Evolutionary conservation across 2,113 vertebrate genomes (phyloP).

Genomic region (Petrocephalus microphthalmus): DNA sequence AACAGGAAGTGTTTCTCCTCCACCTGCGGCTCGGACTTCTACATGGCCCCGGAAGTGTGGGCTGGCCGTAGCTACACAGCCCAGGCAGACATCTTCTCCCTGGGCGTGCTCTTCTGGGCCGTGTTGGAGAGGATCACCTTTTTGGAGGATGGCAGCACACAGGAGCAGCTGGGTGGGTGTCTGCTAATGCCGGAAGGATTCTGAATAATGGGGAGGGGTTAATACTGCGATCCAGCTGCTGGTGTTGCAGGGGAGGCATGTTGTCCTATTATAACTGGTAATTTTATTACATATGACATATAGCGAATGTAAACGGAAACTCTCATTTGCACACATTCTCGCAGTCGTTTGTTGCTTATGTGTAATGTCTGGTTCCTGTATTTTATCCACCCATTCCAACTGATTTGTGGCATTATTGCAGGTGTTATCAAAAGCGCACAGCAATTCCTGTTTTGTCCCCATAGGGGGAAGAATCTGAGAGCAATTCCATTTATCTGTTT

Average conservation of each 20-base stretch:
- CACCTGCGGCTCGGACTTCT: conserved; percentile 93
- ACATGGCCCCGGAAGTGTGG: conserved; percentile 98
- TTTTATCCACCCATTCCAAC: not conserved
- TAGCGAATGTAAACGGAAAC: not conserved
- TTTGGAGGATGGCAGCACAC: conserved; percentile 79
- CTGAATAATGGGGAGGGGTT: not conserved
- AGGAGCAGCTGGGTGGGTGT: conserved; percentile 79
- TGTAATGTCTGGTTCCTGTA: not conserved
- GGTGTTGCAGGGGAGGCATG: not conserved
- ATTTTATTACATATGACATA: not conserved
- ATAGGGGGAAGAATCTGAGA: not conserved
- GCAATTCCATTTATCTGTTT: not conserved
- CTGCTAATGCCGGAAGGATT: not conserved
- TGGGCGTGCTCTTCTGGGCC: conserved; percentile 96
- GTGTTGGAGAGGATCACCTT: conserved; percentile 94
- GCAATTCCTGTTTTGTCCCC: not conserved
- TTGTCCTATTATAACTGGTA: not conserved
- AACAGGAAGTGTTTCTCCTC: conserved; percentile 86
- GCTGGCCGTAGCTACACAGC: conserved; percentile 87
- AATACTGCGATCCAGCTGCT: not conserved
- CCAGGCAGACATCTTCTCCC: conserved; percentile 94
- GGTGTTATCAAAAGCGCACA: not conserved
- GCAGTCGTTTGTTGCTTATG: not conserved
- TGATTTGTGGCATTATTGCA: not conserved
- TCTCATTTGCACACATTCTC: not conserved